A percentile compares a stretch with the other conserved stretches of the same genome.
Conservation (phyloP, 2,888 invertebrate genomes). For the Volucella inanis region DNA sequence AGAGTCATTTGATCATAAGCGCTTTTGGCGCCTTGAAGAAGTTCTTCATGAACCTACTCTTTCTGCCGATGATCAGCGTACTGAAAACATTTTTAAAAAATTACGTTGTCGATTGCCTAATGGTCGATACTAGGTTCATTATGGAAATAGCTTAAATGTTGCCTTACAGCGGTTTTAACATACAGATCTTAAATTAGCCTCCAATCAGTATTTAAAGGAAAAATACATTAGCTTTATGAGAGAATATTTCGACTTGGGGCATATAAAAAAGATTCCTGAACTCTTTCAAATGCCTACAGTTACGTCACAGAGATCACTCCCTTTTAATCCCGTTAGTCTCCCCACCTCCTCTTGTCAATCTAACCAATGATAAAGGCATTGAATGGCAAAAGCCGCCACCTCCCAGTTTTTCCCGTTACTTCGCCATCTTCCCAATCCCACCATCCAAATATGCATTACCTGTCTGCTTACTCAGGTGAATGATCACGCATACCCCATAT, state of each 20-base stretch:
- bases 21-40: conserved; percentile 26
- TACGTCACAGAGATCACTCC: too few species aligned
- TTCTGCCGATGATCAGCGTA: conserved; percentile 22
- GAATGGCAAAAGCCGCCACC: too few species aligned
- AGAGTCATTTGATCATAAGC: conserved; percentile 5
- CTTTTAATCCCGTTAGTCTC: too few species aligned
- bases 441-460: too few species aligned
- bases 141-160: conserved; percentile 4
- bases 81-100: conserved; percentile 5
- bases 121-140: conserved; percentile 22
- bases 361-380: too few species aligned
- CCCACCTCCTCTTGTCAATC: too few species aligned
- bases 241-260: conserved; percentile 1
- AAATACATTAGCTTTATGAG: conserved; percentile 5
- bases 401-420: too few species aligned
- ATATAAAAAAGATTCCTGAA: conserved; percentile 24
- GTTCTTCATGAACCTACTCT: neutral
- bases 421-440: too few species aligned
- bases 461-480: too few species aligned
- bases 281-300: neutral
- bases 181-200: neutral
- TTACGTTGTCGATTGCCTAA: conserved; percentile 6
- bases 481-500: too few species aligned
- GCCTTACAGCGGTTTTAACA: neutral
- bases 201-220: too few species aligned